phyloP scores from a whole-genome alignment of 2,113 vertebrate genomes.

The Speoplatyrhinus poulsoni region DNA sequence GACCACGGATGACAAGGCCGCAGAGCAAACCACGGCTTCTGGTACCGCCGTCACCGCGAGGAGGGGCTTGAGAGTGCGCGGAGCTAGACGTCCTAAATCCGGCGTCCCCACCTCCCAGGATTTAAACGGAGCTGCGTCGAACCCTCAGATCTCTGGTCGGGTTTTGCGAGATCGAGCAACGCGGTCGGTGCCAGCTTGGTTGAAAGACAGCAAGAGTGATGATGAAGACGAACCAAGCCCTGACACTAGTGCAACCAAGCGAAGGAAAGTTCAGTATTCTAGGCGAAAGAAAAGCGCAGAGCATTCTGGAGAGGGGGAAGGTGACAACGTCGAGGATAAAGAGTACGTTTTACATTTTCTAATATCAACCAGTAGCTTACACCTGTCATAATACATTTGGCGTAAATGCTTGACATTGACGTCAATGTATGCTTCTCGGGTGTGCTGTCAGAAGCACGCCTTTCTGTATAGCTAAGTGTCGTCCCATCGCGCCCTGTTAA shows the following conservation, averaged over 20 bases:
- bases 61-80: conserved; percentile 70
- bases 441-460: conserved; percentile 54
- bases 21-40: conserved; percentile 64
- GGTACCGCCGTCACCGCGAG: conserved; percentile 59
- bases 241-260: conserved; percentile 54
- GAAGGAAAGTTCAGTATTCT: conserved; percentile 74
- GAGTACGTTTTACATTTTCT: conserved; percentile 55
- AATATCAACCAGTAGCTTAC: not conserved
- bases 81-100: conserved; percentile 60
- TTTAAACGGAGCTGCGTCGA: conserved; percentile 60
- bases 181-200: conserved; percentile 73
- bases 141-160: conserved; percentile 63
- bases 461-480: conserved; percentile 29
- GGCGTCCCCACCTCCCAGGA: conserved; percentile 54
- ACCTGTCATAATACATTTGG: not conserved
- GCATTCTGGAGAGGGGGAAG: conserved; percentile 48
- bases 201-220: conserved; percentile 68
- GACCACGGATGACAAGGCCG: conserved; percentile 68
- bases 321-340: conserved; percentile 54
- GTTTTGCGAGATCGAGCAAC: conserved; percentile 77
- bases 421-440: conserved; percentile 10
- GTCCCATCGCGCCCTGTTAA: conserved; percentile 45
- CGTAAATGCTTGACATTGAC: not conserved
- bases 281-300: conserved; percentile 68
- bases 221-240: conserved; percentile 58